phyloP scores from a whole-genome alignment of 92 coral and sea anemone genomes.

The Nematostella vectensis region DNA sequence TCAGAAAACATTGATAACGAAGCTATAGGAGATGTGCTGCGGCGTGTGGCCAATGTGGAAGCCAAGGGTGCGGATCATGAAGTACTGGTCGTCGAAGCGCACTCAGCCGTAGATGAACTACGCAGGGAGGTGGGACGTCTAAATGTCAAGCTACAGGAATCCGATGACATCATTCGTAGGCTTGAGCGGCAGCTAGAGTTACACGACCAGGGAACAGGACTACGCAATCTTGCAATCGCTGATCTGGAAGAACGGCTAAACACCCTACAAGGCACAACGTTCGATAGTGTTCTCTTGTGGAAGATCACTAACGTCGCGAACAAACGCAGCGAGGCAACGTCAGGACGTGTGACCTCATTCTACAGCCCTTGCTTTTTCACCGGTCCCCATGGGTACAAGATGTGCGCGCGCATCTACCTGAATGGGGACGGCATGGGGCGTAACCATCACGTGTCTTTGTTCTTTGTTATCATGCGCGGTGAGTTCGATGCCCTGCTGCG shows the following conservation, averaged over 20 bases:
- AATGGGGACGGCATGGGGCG: slow-evolving; percentile 80
- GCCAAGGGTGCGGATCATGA: slow-evolving; percentile 47
- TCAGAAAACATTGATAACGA: background rate
- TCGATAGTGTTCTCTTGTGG: slow-evolving; percentile 51
- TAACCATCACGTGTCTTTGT: slow-evolving; percentile 53
- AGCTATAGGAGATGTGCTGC: slow-evolving; percentile 14
- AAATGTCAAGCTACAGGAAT: slow-evolving; percentile 18
- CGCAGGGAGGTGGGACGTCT: slow-evolving; percentile 16
- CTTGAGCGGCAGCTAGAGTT: slow-evolving; percentile 22
- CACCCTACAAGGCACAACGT: slow-evolving; percentile 24
- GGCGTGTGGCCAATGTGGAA: slow-evolving; percentile 32
- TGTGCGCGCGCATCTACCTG: slow-evolving; percentile 75
- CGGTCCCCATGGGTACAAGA: slow-evolving; percentile 68
- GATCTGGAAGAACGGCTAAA: slow-evolving; percentile 25
- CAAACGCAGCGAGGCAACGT: slow-evolving; percentile 39
- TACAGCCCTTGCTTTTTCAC: slow-evolving; percentile 63
- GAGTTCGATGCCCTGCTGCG: slow-evolving; percentile 61
- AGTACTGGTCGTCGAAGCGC: slow-evolving; percentile 47
- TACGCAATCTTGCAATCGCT: slow-evolving; percentile 20
- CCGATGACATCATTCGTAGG: slow-evolving; percentile 19
- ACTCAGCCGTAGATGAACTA: slow-evolving; percentile 36
- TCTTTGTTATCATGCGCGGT: slow-evolving; percentile 69
- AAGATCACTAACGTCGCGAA: slow-evolving; percentile 45
- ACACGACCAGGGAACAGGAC: slow-evolving; percentile 24
- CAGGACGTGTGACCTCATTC: slow-evolving; percentile 45